phyloP scores from a whole-genome alignment of 2,113 vertebrate genomes.

The Platycercus adscitus region DNA sequence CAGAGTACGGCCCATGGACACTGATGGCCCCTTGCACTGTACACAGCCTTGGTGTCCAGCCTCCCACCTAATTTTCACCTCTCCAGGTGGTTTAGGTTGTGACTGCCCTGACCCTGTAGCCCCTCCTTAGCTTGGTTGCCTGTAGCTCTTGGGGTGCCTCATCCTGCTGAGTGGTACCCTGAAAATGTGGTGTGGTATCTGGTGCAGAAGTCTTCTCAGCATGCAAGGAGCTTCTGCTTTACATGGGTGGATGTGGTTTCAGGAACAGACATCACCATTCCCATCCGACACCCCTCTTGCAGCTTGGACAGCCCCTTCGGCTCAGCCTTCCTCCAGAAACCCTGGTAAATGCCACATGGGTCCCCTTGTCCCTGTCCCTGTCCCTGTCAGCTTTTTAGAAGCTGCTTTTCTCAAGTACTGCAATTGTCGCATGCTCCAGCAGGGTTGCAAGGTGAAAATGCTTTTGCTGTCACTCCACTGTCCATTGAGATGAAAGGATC shows the following conservation, averaged over 20 bases:
- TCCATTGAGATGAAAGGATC: background rate
- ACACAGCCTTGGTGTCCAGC: background rate
- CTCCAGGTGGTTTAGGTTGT: background rate
- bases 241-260: background rate
- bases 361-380: background rate
- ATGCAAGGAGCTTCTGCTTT: background rate
- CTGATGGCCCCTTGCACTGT: background rate
- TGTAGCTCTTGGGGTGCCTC: background rate
- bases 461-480: background rate
- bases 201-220: background rate
- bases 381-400: background rate
- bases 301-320: background rate
- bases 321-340: constrained; percentile 21
- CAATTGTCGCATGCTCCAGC: background rate
- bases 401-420: background rate
- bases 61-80: background rate
- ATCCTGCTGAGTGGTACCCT: background rate
- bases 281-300: background rate
- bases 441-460: background rate
- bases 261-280: constrained; percentile 35
- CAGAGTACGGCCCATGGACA: background rate
- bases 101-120: background rate
- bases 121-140: background rate
- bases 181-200: background rate
- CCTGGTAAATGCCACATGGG: constrained; percentile 38